phyloP scores from a whole-genome alignment of 2,113 vertebrate genomes.

The Larimichthys polyactis region DNA sequence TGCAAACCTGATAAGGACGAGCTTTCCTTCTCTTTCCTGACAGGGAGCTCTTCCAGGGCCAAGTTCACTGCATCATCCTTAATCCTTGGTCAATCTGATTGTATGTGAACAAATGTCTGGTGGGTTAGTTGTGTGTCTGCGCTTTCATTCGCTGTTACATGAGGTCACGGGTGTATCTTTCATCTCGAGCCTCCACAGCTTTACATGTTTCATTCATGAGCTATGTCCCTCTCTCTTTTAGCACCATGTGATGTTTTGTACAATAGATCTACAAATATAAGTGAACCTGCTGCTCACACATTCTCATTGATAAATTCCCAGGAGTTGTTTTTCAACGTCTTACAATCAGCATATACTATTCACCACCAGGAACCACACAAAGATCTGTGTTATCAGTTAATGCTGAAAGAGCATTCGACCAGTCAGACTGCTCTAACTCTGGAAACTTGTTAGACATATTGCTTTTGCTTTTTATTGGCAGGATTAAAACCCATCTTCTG shows the following conservation, averaged over 20 bases:
- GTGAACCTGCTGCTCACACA: neutral
- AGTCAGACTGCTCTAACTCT: neutral
- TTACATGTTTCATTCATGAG: slow-evolving; percentile 40
- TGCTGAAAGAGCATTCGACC: neutral
- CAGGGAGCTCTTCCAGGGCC: slow-evolving; percentile 39
- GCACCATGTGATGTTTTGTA: slow-evolving; percentile 45
- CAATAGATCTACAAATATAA: slow-evolving; percentile 41
- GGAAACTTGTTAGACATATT: neutral
- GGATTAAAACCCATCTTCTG: neutral
- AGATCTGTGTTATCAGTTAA: neutral
- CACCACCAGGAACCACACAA: neutral
- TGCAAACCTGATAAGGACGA: slow-evolving; percentile 69
- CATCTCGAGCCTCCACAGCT: slow-evolving; percentile 41
- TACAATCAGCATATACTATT: neutral
- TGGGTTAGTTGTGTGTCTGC: slow-evolving; percentile 31
- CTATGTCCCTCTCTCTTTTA: neutral
- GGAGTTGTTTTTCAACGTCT: neutral
- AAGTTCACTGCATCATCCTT: slow-evolving; percentile 54
- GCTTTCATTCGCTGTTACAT: slow-evolving; percentile 21
- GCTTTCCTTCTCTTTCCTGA: slow-evolving; percentile 59
- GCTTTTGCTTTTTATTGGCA: neutral
- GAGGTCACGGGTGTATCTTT: slow-evolving; percentile 68
- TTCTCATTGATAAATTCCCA: neutral
- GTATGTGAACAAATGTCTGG: slow-evolving; percentile 25
- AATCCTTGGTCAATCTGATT: slow-evolving; percentile 58